Evolutionary conservation across 1,140 invertebrate genomes (phyloP).

Genomic region (Hycleus phaleratus): DNA sequence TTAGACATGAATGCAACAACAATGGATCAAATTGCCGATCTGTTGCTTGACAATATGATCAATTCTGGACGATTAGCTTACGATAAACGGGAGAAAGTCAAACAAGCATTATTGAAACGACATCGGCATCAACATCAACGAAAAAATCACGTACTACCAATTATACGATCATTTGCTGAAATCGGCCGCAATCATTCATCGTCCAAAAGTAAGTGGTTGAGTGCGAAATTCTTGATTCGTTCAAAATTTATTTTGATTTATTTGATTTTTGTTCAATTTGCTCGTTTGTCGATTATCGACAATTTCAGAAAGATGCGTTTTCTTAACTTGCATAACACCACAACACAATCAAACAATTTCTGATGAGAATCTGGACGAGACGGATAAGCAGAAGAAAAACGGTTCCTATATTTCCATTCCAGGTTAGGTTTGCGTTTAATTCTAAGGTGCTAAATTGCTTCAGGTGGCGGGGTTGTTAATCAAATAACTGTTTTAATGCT

Average conservation of each 20-base stretch:
- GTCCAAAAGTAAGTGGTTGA: constrained; percentile 76
- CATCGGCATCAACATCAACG: constrained; percentile 94
- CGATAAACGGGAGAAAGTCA: constrained; percentile 71
- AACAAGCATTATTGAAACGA: constrained; percentile 78
- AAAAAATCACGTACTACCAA: constrained; percentile 77
- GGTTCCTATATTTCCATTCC: constrained; percentile 70
- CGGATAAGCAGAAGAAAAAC: constrained; percentile 42
- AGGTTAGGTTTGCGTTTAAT: constrained; percentile 48
- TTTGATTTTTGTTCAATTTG: no score
- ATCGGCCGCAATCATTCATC: constrained; percentile 94
- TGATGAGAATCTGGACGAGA: no score
- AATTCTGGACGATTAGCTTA: constrained; percentile 65
- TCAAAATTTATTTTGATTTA: no score
- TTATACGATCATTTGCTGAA: constrained; percentile 93
- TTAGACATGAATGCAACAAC: constrained; percentile 82
- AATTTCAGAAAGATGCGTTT: constrained; percentile 20
- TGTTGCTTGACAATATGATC: constrained; percentile 88
- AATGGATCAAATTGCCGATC: constrained; percentile 82
- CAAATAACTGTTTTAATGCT: no score
- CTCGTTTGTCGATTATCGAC: neutral
- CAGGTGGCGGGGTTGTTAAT: no score
- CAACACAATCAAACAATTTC: no score
- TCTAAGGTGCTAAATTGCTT: no score
- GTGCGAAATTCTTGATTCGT: no score
- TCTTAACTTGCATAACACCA: neutral